Evolutionary conservation across 2,797 vertebrate genomes (phyloP), one percentile per base, ranked within the genome.

Genomic region (Nyctalus aviator): DNA sequence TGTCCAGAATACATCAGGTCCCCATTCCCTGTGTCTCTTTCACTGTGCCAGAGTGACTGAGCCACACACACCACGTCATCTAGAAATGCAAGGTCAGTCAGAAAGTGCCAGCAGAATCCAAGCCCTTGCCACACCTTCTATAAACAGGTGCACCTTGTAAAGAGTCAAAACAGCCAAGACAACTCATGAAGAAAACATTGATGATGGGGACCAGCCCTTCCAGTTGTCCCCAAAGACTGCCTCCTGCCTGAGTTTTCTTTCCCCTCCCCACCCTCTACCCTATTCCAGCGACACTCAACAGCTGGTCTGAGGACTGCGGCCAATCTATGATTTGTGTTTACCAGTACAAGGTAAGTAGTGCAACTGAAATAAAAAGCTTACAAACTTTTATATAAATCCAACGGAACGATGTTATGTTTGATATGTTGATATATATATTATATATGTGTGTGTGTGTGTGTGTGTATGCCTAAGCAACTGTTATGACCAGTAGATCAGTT

Each of bases 321-420:
- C 10, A 23, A 32, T 5, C 91, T 82, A 21, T 55, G 62, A 79
- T 50, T 0, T 78, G 59, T n/a, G n/a, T 77, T 64, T 55, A 75
- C 6, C 53, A 71, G 27, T 53, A 37, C 12, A 11, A 69, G 79
- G 62, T 25, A 53, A 15, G 50, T 6, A 81, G 50, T 50, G 62
- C 76, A 94, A 69, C 12, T 41, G 7, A 37, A 85, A 83, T 57
- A 62, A 90, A 84, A 84, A 82, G 11, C 44, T 44, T 44, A 71
- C 69, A 64, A 84, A 78, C 15, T 59, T 88, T 75, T 79, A 53
- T 32, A 66, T 53, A 44, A 89, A 44, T 44, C 64, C 48, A 50
- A 95, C 35, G 32, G 41, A 81, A 57, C 66, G 48, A 92, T 82
- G 88, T 84, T 84, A 71, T 81, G 69, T 79, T 88, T 88, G n/a